phyloP scores from a whole-genome alignment of 2,888 invertebrate species.

The Pristionchus entomophagus region DNA sequence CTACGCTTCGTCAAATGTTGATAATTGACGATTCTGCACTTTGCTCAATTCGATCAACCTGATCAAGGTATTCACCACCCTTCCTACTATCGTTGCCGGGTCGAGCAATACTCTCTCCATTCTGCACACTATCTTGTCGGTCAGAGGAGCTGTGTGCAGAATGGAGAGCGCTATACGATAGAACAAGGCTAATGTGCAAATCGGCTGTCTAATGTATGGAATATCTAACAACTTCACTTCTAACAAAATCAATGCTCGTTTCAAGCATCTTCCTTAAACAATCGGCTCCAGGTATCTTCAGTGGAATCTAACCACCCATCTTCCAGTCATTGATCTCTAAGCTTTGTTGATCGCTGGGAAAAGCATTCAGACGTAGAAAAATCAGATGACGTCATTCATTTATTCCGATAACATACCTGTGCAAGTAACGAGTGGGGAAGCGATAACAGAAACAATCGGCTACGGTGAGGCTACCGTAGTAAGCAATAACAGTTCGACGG shows the following conservation, averaged over 20 bases:
- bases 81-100: too few species aligned
- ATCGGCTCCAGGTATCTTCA: too few species aligned
- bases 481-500: neutral
- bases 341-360: neutral
- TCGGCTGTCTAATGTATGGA: too few species aligned
- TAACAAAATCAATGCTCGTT: too few species aligned
- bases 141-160: neutral
- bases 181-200: neutral
- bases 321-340: neutral
- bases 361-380: too few species aligned
- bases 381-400: neutral
- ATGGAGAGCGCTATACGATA: neutral
- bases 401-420: conserved; percentile 29
- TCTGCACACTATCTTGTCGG: neutral
- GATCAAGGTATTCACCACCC: too few species aligned
- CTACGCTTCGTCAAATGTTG: too few species aligned
- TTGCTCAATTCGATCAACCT: too few species aligned
- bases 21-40: too few species aligned
- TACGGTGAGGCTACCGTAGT: neutral
- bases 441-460: conserved; percentile 6
- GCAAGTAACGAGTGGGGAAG: conserved; percentile 17
- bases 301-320: neutral
- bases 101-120: neutral
- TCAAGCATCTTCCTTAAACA: too few species aligned
- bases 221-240: too few species aligned